A percentile compares a stretch with the other conserved stretches of the same genome.
phyloP scores from a whole-genome alignment of 2,888 invertebrate species.

The Hesperia comma region DNA sequence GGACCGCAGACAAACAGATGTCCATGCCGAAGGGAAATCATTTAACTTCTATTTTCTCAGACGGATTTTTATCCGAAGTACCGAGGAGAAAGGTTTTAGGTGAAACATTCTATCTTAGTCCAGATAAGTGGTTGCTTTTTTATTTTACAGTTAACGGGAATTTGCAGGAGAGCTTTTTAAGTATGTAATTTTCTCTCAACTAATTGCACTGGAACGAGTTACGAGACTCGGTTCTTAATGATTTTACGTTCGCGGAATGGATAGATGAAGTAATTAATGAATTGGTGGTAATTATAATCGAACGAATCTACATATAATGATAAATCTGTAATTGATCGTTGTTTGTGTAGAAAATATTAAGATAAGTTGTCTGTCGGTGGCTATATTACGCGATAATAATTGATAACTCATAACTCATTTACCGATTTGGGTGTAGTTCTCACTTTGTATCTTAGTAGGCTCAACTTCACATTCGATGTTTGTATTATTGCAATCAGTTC shows the following conservation, averaged over 20 bases:
- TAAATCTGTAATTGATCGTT: too few species aligned
- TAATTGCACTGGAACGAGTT: neutral
- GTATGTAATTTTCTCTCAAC: slow-evolving; percentile 5
- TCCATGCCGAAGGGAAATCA: slow-evolving; percentile 52
- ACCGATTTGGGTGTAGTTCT: too few species aligned
- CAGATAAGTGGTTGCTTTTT: slow-evolving; percentile 30
- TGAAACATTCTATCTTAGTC: slow-evolving; percentile 33
- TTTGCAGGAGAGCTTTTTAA: slow-evolving; percentile 8
- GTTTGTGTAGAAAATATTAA: too few species aligned
- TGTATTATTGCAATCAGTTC: too few species aligned
- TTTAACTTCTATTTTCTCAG: slow-evolving; percentile 52
- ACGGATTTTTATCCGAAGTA: slow-evolving; percentile 38
- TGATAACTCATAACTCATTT: too few species aligned
- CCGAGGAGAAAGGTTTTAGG: slow-evolving; percentile 33
- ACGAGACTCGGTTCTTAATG: neutral
- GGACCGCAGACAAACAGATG: slow-evolving; percentile 25
- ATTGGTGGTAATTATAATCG: too few species aligned
- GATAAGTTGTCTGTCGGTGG: too few species aligned
- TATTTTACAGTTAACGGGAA: slow-evolving; percentile 11
- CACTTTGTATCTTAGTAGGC: too few species aligned
- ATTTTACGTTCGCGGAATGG: neutral
- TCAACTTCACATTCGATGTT: too few species aligned
- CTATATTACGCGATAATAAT: too few species aligned
- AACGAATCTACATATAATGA: too few species aligned
- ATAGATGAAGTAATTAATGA: neutral